These are phyloP conservation scores for Sander vitreus DNA, from an alignment of 2,113 vertebrate species.

Conservation along the genomic window DNA sequence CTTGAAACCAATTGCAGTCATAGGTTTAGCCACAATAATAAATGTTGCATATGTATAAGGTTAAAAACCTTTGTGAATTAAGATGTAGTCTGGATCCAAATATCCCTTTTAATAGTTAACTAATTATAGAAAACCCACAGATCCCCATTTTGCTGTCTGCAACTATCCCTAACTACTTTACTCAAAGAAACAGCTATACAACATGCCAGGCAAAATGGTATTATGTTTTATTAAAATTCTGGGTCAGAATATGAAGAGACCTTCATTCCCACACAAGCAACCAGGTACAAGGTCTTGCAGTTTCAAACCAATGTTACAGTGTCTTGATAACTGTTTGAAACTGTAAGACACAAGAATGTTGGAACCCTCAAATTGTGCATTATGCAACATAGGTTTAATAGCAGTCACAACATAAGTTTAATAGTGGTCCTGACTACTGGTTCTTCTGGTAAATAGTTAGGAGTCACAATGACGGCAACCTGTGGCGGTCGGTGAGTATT, in stretches of 20 bases:
- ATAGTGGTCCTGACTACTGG: too few relatives aligned
- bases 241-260: too few relatives aligned
- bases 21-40: not conserved
- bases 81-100: not conserved
- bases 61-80: not conserved
- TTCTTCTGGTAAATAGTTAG: too few relatives aligned
- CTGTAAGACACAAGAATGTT: not conserved
- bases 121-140: not conserved
- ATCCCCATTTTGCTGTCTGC: too few relatives aligned
- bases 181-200: not conserved
- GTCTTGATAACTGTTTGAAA: not conserved
- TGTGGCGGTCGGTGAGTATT: too few relatives aligned
- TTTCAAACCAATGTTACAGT: not conserved
- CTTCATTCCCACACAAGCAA: not conserved
- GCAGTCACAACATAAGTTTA: too few relatives aligned
- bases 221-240: not conserved
- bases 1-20: not conserved
- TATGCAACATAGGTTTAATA: too few relatives aligned
- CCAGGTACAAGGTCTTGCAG: not conserved
- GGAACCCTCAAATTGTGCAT: too few relatives aligned
- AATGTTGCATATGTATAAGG: too few relatives aligned
- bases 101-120: not conserved
- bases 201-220: not conserved
- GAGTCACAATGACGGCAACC: too few relatives aligned
- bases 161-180: not conserved